A percentile compares a stretch with the other conserved stretches of the same genome.
Conservation (phyloP, 2,888 invertebrate species). For the Microctonus hyperodae region DNA sequence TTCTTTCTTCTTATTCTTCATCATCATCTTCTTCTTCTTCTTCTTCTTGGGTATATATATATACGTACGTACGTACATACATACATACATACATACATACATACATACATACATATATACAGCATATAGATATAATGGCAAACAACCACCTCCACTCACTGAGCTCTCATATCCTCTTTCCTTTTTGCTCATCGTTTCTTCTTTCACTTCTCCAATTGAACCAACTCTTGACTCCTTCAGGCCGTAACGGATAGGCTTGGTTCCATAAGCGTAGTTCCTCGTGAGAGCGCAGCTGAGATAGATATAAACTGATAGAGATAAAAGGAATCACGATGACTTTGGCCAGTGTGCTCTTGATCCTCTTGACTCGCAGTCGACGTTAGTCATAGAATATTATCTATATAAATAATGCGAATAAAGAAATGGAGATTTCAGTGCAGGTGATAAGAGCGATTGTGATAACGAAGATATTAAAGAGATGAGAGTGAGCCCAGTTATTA, state of each 20-base stretch:
- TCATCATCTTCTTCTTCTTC: conserved; percentile 8
- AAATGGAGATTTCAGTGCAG: conserved; percentile 31
- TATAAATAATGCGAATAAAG: conserved; percentile 24
- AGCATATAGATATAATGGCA: no score
- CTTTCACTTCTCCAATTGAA: conserved; percentile 46
- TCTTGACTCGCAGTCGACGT: conserved; percentile 24
- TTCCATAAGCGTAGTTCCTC: conserved; percentile 40
- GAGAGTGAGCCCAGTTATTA: conserved; percentile 58
- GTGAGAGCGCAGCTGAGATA: conserved; percentile 11
- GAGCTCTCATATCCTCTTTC: not conserved
- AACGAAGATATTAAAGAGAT: conserved; percentile 39
- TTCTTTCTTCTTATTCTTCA: no score
- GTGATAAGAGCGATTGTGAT: conserved; percentile 26
- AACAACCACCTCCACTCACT: not conserved
- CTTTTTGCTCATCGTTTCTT: conserved; percentile 27
- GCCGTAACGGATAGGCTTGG: conserved; percentile 53
- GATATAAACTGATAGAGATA: conserved; percentile 10
- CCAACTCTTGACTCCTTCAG: conserved; percentile 43
- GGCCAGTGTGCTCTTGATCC: conserved; percentile 37
- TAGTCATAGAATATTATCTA: not conserved
- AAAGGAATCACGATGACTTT: conserved; percentile 23
- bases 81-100: not conserved
- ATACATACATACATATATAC: no score
- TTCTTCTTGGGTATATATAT: conserved; percentile 23
- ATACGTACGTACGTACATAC: not conserved